Base-by-base conservation (phyloP, 2,888 invertebrate species). In the Dasysyrphus tricinctus region DNA sequence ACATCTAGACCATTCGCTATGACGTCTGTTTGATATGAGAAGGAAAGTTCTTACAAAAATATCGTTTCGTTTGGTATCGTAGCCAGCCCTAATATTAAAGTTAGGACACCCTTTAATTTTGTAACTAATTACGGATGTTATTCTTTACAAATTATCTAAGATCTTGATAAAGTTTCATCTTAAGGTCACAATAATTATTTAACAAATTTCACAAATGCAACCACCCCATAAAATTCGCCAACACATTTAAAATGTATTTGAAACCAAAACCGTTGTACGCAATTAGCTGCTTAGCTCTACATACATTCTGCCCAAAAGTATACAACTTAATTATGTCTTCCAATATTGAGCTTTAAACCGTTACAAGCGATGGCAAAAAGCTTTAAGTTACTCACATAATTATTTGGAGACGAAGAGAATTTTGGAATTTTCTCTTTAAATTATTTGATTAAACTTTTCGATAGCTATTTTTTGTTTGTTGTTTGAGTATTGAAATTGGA, bases 391-490 rank as follows among this genome's bases (percentile, higher is more conserved):
- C 3, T 24, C 39, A 8, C 9, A 5, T n/a, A 14, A 32, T 12
- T n/a, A 9, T 19, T 29, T 44, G 44, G 44, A 63, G 44, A 44
- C 32, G 6, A 63, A 63, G 44, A 63, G 63, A 63, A 44, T 11
- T 5, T 44, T 63, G 4, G 8, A 61, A 29, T n/a, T 8, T 57
- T 57, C 61, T 61, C 61, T 61, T 59, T 16, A 16, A 34, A 11
- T 57, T 19, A 0, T 16, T 34, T 16, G 2, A 24, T 14, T 56
- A 9, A 61, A 39, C 6, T 39, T 14, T 11, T 11, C 5, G 12
- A 1, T 5, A 12, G 1, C n/a, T n/a, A n/a, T n/a, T n/a, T n/a
- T n/a, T 12, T 14, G 14, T 29, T 32, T 54, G 14, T 39, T 19
- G 12, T 19, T 61, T 61, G 39, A 1, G 19, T 24, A 61, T n/a